These are phyloP conservation scores for Bubo scandiacus DNA, from an alignment of 2,113 vertebrate genomes.

Conservation along the genomic window DNA sequence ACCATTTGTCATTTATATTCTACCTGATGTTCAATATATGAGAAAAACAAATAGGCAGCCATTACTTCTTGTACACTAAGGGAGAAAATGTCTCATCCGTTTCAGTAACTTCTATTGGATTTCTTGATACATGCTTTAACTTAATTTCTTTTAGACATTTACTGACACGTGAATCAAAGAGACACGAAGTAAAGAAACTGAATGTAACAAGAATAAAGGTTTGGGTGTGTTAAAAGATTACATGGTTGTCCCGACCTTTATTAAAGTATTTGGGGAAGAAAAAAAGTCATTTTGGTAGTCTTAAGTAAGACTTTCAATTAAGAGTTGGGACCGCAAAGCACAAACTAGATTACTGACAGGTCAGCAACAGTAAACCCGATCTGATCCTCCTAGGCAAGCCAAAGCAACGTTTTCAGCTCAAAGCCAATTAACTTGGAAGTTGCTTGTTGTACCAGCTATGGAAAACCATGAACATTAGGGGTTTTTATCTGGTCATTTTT, in stretches of 20 bases:
- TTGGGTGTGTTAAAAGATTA: neutral
- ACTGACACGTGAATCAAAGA: neutral
- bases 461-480: neutral
- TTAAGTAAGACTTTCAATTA: neutral
- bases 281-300: neutral
- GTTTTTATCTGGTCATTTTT: neutral
- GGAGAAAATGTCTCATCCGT: neutral
- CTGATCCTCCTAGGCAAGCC: neutral
- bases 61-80: neutral
- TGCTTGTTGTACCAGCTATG: neutral
- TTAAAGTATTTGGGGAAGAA: rapidly evolving
- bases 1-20: neutral
- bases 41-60: neutral
- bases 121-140: neutral
- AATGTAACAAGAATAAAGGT: neutral
- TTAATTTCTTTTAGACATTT: neutral
- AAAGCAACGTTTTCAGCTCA: neutral
- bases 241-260: neutral
- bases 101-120: neutral
- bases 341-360: neutral
- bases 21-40: neutral
- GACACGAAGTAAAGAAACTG: neutral
- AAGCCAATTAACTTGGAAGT: neutral
- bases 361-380: neutral
- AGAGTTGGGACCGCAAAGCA: neutral